Base-by-base conservation (phyloP, 2,888 invertebrate species). In the Blera fallax region DNA sequence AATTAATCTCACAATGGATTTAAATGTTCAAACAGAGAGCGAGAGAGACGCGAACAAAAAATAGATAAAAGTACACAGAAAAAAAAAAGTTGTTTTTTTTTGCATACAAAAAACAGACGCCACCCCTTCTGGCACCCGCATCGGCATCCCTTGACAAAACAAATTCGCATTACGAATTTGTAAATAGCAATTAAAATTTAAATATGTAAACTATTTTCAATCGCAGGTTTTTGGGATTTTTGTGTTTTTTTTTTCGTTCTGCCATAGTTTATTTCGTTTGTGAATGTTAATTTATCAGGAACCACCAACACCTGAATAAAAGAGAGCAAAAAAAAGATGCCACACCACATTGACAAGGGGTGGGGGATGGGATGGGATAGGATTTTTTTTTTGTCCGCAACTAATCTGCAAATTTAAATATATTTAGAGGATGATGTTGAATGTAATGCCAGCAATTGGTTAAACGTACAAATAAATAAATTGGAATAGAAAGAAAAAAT, bases 151-250 rank as follows among this genome's bases (percentile, higher is more conserved):
- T 77, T 80, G 81, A 65, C 81, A 85, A 85, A 81, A 85, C 80
- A 85, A 85, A 81, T 85, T 81, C 81, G 72, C 76, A 85, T 81
- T 85, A 85, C 85, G 85, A 81, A 85, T 85, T 85, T 85, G 85
- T 85, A 85, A 85, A 85, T 81, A 85, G 85, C 85, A 85, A 85
- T 85, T 85, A 85, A 85, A 81, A 81, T 85, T 85, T 85, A 81
- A 81, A 85, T 85, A 85, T 85, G 85, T 85, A 85, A 85, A 85
- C 85, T 85, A 85, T 85, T 85, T 85, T 67, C 85, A 85, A 77
- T 85, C 81, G 85, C 62, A 60, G 52, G 16, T 60, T 80, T 76
- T 70, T 74, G 16, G 60, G 24, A 21, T 67, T 60, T 16, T 64
- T 50, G n/a, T 34, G 32, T 50, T 60, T 48, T n/a, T 10, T 56